Evolutionary conservation across 1,140 invertebrate genomes (phyloP), one percentile per base, ranked within the genome.

Genomic region (Cydia fagiglandana): DNA sequence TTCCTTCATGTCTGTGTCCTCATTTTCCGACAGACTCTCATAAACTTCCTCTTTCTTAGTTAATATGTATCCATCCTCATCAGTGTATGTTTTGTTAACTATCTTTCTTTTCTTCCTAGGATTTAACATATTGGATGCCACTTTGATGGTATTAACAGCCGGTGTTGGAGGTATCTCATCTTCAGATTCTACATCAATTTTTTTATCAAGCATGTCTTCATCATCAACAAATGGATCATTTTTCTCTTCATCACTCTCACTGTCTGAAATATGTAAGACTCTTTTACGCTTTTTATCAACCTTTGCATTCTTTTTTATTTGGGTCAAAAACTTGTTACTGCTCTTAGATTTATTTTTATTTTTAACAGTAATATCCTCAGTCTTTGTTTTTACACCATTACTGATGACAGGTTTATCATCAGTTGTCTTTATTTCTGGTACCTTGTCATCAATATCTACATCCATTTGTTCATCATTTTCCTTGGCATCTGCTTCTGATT

Each of bases 91-190:
- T 84, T 92, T 93, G 74, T 93, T 88, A 38, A 93, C 84, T 78
- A 93, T 80, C 73, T 92, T 93, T 81, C 90, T 84, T 68, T 84
- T 83, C 75, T 93, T 93, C 75, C 86, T 91, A 45, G 91, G 90
- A 75, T 93, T 93, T 7, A 89, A 74, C 56, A 91, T 84, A 6
- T 88, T 89, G 74, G 89, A 88, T 74, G 89, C 89, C 70, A 92
- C 90, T 83, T 91, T 92, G 24, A 93, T 78, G 64, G 81, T 88
- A 76, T 86, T 86, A 20, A 78, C 75, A 34, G 80, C 78, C 47
- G 91, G 91, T 74, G 91, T 93, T 24, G 87, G 86, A n/a, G 91
- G 91, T 73, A 93, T 93, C 79, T 93, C 91, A 85, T 93, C 90
- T 66, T 93, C 91, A 38, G 90, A 92, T 24, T 88, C 87, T 74